Evolutionary conservation across 2,888 invertebrate genomes (phyloP).

Genomic region (Pachydiplax longipennis): DNA sequence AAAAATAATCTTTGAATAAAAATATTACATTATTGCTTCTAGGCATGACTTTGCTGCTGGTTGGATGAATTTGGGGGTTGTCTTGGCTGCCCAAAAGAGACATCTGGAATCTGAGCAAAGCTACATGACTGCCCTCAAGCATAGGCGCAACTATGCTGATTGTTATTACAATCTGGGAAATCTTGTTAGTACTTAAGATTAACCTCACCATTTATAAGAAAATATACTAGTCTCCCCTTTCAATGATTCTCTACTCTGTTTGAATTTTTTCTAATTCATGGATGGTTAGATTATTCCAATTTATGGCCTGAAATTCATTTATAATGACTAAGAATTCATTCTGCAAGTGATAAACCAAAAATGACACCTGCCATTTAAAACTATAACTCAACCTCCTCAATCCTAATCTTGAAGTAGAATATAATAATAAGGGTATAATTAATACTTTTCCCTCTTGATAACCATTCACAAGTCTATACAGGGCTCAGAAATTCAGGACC

Average conservation of each 20-base stretch:
- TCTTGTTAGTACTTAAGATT: slow-evolving; percentile 67
- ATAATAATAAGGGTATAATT: neutral
- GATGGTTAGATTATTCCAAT: no score
- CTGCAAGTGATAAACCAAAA: no score
- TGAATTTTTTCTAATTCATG: neutral
- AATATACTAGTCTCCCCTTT: neutral
- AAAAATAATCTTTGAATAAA: neutral
- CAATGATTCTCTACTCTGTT: neutral
- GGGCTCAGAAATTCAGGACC: neutral
- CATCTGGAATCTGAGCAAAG: slow-evolving; percentile 77
- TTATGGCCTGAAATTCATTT: no score
- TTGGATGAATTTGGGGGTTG: slow-evolving; percentile 98
- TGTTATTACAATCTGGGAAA: slow-evolving; percentile 96
- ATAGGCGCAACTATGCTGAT: slow-evolving; percentile 85
- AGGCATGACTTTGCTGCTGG: slow-evolving; percentile 91
- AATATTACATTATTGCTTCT: slow-evolving; percentile 50
- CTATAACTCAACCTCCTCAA: no score
- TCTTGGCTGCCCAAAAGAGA: slow-evolving; percentile 77
- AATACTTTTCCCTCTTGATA: no score
- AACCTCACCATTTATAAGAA: neutral
- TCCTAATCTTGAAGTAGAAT: no score
- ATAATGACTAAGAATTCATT: no score
- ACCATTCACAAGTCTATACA: no score
- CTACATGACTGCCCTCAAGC: slow-evolving; percentile 79
- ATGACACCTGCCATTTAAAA: no score